Conservation (phyloP, 2,113 vertebrate species). For the Willisornis vidua region DNA sequence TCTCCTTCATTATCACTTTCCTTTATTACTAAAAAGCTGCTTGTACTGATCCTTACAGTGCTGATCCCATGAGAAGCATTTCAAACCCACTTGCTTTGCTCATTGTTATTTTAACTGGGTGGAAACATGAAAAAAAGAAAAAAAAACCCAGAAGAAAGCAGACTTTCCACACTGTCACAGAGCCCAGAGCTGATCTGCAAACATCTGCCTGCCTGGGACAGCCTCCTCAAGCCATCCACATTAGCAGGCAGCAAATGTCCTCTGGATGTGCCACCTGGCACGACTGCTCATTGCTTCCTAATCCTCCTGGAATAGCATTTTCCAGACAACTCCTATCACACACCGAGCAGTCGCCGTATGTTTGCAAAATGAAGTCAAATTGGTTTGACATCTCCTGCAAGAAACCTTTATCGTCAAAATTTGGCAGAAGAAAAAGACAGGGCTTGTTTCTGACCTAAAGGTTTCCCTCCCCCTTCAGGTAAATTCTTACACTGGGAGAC, state of each 20-base stretch:
- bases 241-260: background rate
- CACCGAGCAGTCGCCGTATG: background rate
- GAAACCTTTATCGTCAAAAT: background rate
- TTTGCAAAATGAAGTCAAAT: slow-evolving; percentile 3
- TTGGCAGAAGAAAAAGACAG: background rate
- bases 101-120: background rate
- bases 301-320: background rate
- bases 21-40: background rate
- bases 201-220: background rate
- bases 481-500: background rate
- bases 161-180: background rate
- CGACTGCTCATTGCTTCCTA: background rate
- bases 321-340: background rate
- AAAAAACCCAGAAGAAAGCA: background rate
- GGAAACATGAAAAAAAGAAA: background rate
- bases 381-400: background rate
- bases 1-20: background rate
- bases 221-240: background rate
- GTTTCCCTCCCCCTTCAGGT: background rate
- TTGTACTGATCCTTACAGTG: background rate
- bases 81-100: background rate
- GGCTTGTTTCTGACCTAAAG: background rate
- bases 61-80: background rate
- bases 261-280: background rate
- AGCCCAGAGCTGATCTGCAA: background rate